Percentiles rank a stretch among this genome's conserved stretches.
Conservation (phyloP, 2,888 invertebrate genomes). For the Bimastos eiseni region DNA sequence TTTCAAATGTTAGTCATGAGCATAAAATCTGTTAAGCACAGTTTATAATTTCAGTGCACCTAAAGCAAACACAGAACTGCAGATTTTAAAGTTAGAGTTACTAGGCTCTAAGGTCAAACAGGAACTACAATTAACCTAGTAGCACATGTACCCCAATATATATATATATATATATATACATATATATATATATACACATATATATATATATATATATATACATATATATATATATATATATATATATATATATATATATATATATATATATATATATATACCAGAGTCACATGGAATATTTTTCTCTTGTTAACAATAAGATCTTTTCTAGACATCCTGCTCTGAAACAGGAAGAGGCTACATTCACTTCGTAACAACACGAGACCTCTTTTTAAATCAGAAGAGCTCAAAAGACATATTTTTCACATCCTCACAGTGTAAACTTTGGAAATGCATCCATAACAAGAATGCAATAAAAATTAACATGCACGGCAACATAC, state of each 20-base stretch:
- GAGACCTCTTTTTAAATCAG: background rate
- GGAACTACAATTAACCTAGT: background rate
- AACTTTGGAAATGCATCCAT: background rate
- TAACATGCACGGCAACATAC: slow-evolving; percentile 65
- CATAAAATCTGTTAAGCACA: background rate
- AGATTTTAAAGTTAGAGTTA: background rate
- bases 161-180: too few relatives aligned
- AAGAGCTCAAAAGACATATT: background rate
- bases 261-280: too few relatives aligned
- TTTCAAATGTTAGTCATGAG: background rate
- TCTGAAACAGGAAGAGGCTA: background rate
- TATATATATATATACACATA: too few relatives aligned
- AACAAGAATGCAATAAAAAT: background rate
- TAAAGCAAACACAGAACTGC: background rate
- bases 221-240: too few relatives aligned
- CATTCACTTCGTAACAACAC: background rate
- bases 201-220: too few relatives aligned
- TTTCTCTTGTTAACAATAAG: background rate
- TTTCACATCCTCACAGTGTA: background rate
- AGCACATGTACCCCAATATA: background rate
- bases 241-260: too few relatives aligned
- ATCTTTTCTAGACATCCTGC: background rate
- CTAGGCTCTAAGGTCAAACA: background rate
- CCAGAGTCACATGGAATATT: background rate
- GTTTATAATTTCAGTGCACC: too few relatives aligned